A percentile compares a stretch with the other conserved stretches of the same genome.
phyloP scores from a whole-genome alignment of 1,140 invertebrate genomes.

The Drosophila tristis region DNA sequence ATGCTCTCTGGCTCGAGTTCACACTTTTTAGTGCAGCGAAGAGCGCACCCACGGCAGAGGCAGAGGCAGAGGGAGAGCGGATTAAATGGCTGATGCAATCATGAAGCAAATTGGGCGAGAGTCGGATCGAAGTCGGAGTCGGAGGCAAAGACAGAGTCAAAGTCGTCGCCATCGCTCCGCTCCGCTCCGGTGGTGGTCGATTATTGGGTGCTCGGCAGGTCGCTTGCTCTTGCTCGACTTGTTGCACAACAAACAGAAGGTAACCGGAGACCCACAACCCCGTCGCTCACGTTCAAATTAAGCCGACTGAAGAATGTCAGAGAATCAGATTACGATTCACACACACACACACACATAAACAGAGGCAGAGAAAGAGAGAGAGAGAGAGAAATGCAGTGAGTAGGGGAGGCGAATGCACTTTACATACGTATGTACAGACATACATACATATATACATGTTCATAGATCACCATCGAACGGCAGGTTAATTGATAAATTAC shows the following conservation, averaged over 20 bases:
- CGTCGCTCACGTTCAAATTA: slow-evolving; percentile 23
- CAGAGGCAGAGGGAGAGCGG: slow-evolving; percentile 13
- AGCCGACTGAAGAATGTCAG: slow-evolving; percentile 50
- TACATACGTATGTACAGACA: slow-evolving; percentile 1
- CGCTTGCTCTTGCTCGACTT: slow-evolving; percentile 7
- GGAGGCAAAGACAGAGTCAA: slow-evolving; percentile 9
- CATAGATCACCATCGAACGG: slow-evolving; percentile 8
- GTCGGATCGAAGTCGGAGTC: slow-evolving; percentile 2
- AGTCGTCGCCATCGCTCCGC: slow-evolving; percentile 19
- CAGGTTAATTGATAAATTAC: slow-evolving; percentile 69
- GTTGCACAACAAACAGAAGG: slow-evolving; percentile 67
- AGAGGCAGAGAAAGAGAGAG: neutral
- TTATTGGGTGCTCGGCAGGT: slow-evolving; percentile 25
- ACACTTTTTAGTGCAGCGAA: slow-evolving; percentile 39
- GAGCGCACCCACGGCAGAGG: slow-evolving; percentile 29
- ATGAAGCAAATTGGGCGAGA: slow-evolving; percentile 62
- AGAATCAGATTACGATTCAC: slow-evolving; percentile 47
- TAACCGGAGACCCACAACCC: slow-evolving; percentile 51
- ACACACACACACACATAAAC: slow-evolving; percentile 11
- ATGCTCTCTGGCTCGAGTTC: slow-evolving; percentile 45
- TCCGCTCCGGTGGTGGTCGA: slow-evolving; percentile 42
- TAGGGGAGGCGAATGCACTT: neutral
- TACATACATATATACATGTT: slow-evolving; percentile 34
- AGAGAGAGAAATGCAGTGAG: too few relatives aligned
- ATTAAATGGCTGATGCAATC: slow-evolving; percentile 76